Percentiles rank a stretch among this genome's conserved stretches.
phyloP scores from a whole-genome alignment of 1,140 invertebrate species.

The Meloidogyne hapla region DNA sequence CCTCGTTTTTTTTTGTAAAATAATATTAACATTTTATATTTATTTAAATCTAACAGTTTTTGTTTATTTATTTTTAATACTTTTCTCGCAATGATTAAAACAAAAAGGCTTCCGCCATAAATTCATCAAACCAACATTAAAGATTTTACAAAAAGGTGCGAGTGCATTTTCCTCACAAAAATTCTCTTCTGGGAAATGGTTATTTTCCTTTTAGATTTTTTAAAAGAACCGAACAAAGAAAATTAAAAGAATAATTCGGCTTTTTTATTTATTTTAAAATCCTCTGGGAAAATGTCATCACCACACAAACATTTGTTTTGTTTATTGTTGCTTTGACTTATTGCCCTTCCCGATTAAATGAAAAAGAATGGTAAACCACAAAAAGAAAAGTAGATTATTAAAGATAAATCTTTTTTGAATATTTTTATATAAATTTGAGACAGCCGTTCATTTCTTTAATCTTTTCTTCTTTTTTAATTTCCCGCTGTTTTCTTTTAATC shows the following conservation, averaged over 20 bases:
- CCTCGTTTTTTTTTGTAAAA: no score
- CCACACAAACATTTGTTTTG: background rate
- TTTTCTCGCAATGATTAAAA: background rate
- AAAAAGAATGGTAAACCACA: no score
- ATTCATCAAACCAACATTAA: background rate
- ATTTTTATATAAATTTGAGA: no score
- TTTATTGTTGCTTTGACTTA: background rate
- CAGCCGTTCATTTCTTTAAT: no score
- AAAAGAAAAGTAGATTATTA: background rate
- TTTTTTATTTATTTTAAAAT: constrained; percentile 4
- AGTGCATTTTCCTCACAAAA: background rate
- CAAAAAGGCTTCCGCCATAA: background rate
- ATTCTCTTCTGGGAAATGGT: background rate
- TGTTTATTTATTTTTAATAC: background rate
- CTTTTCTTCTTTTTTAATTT: no score
- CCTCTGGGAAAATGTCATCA: constrained; percentile 2
- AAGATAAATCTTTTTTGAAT: background rate
- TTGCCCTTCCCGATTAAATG: background rate
- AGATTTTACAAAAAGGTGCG: constrained; percentile 1
- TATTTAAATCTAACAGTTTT: background rate
- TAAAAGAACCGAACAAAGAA: background rate
- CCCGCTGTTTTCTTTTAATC: no score
- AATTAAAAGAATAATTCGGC: background rate
- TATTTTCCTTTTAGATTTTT: background rate
- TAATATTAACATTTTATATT: no score